Conservation (phyloP, 2,888 invertebrate species). For the Trichopoda pennipes region DNA sequence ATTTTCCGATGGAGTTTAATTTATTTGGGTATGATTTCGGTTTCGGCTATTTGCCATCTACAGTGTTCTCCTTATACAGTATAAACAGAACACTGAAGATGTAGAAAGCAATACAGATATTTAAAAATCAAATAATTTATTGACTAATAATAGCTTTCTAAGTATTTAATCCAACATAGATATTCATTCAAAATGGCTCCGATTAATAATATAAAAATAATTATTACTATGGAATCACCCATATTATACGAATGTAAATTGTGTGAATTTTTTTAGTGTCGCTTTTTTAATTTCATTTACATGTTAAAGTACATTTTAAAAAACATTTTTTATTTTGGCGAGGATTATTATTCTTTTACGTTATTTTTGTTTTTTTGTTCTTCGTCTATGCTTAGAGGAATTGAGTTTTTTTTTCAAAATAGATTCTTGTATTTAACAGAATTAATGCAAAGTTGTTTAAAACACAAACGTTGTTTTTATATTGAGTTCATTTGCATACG, state of each 20-base stretch:
- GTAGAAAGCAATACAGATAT: no score
- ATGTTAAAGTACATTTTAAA: constrained; percentile 66
- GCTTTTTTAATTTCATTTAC: constrained; percentile 57
- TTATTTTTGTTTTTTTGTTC: neutral
- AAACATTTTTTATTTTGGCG: constrained; percentile 65
- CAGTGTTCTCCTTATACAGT: no score
- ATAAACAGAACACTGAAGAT: no score
- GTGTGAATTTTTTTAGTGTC: constrained; percentile 50
- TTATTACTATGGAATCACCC: constrained; percentile 27
- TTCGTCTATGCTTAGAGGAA: constrained; percentile 56
- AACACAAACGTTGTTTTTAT: constrained; percentile 52
- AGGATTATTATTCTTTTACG: constrained; percentile 59
- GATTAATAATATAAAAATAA: neutral
- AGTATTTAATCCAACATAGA: no score
- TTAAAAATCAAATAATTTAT: no score
- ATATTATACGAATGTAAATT: constrained; percentile 49
- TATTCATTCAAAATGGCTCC: no score
- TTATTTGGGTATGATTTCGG: no score
- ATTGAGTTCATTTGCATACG: constrained; percentile 74
- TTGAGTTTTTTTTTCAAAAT: constrained; percentile 29
- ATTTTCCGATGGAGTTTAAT: no score
- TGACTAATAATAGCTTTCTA: no score
- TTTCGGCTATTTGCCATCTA: no score
- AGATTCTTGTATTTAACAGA: constrained; percentile 40
- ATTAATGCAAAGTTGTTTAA: constrained; percentile 56